Base-by-base conservation (phyloP, 2,113 vertebrate species). In the Sakesphorus luctuosus region DNA sequence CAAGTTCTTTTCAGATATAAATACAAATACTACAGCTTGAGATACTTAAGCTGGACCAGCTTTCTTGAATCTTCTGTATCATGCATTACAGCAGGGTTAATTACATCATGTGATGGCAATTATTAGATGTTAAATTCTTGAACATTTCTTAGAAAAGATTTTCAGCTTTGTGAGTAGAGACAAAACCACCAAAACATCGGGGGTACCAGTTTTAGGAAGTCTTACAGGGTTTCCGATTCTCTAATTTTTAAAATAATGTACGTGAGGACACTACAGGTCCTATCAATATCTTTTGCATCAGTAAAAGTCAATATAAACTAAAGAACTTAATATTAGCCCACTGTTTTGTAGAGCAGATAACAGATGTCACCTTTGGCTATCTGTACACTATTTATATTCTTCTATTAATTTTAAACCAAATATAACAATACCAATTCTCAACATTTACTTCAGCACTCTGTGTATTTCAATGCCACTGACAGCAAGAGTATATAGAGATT, bases 231-330 rank as follows among this genome's bases (percentile, higher is more conserved):
- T 84, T 61, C n/a, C 16, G 71, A 47, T 44, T 40, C 14, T 13
- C 5, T 9, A 14, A 2, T 46, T 75, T 33, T 76, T 62, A 3
- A 0, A 46, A 3, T 53, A 62, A 38, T 3, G 3, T 26, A 40
- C 2, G 5, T 6, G 7, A 80, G 5, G 17, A 6, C 10, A 59
- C 11, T 72, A 52, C 1, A 2, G 7, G 12, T 44, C 14, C 28
- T 38, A n/a, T 21, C 63, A 73, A 18, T 24, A 52, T 17, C 4
- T 35, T 61, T 40, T 4, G 0, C 7, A 76, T 18, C 28, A 43
- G 9, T 25, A 24, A 2, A 90, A 40, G 4, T 36, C 20, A 10
- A 25, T 8, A 23, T 6, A 50, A 80, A 73, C 8, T 35, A 11
- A 76, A 58, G 10, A 69, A 59, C 29, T 71, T 18, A 58, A 13